Evolutionary conservation across 2,888 invertebrate species (phyloP), one percentile per base, ranked within the genome.

Genomic region (Galeruca laticollis): DNA sequence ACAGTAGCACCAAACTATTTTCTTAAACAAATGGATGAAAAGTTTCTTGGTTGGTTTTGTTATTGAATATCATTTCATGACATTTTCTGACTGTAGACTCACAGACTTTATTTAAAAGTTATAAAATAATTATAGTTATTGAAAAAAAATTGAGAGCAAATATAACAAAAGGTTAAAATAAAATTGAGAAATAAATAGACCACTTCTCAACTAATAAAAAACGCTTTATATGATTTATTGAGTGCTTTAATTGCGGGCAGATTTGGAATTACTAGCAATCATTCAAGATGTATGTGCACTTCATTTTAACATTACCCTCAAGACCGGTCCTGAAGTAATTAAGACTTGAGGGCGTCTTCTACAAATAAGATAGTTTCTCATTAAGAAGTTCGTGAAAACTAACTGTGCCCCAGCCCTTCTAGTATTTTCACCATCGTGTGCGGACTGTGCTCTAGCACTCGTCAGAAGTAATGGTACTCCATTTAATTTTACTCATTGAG

Each of bases 331-430:
- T 37, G 43, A 13, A 61, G 13, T 61, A 61, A 61, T 61, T 61
- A 61, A 51, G 51, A 51, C 21, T 51, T 10, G 2, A 51, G 61
- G 47, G 26, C 60, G 47, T 31, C 52, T 52, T n/a, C 15, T 15
- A 26, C 56, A 57, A 64, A 59, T 57, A 54, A 59, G 57, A 65
- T 65, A 65, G 65, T 65, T 57, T 57, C 65, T 65, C 57, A 40
- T 65, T 65, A 65, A 20, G 49, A 54, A 43, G 20, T 57, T 59
- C 35, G 31, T 33, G 57, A 57, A 47, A 59, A 59, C 49, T 65
- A 15, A 15, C 52, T n/a, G 40, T 40, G 20, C 35, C 61, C 35
- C 61, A n/a, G 26, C 18, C 21, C 21, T 20, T 54, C 18, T n/a
- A 31, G 15, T 56, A 15, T 15, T 33, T 33, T 56, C 33, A 20